Conservation (phyloP, 2,113 vertebrate genomes). For the Neofelis nebulosa region DNA sequence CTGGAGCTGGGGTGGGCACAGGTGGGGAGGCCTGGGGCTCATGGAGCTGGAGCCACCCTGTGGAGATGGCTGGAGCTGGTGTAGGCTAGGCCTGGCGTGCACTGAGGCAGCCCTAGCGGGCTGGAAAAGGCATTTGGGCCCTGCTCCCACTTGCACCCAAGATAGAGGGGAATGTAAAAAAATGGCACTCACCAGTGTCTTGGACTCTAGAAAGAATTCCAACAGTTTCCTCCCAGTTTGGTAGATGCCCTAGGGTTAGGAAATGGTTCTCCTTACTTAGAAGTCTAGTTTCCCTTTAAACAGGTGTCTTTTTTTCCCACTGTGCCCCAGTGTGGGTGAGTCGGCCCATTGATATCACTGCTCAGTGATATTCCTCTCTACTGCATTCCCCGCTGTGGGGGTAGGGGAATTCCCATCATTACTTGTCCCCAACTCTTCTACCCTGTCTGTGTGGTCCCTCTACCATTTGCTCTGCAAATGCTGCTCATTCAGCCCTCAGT, state of each 20-base stretch:
- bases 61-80: neutral
- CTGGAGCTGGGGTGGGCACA: neutral
- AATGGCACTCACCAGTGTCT: neutral
- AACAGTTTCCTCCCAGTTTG: neutral
- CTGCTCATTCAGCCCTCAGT: neutral
- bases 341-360: neutral
- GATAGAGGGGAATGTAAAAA: neutral
- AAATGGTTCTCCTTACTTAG: neutral
- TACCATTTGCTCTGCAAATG: neutral
- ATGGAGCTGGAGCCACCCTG: neutral
- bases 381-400: neutral
- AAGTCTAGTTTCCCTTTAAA: neutral
- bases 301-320: neutral
- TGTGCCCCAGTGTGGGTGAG: neutral
- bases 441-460: neutral
- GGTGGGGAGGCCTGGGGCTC: neutral
- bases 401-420: neutral
- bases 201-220: neutral
- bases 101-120: neutral
- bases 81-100: neutral
- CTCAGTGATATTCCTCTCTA: neutral
- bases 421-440: neutral
- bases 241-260: neutral
- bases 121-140: neutral
- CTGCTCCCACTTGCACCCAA: neutral